Evolutionary conservation across 2,797 vertebrate genomes (phyloP).

Genomic region (Macroramphosus scolopax): DNA sequence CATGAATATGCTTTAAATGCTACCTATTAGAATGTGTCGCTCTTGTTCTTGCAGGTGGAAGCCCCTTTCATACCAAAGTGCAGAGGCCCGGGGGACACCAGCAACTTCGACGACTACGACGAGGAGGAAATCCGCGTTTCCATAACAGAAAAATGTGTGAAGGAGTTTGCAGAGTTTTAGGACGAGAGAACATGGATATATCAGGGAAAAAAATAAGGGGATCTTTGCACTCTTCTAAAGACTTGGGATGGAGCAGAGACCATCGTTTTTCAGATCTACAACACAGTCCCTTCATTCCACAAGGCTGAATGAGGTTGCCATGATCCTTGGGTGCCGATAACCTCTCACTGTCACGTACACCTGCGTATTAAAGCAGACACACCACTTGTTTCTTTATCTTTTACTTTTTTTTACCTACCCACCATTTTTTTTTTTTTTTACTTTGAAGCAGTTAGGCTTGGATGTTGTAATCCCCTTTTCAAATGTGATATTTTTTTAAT

Average conservation of each 20-base stretch:
- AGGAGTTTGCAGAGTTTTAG: slow-evolving; percentile 99
- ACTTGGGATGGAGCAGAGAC: slow-evolving; percentile 92
- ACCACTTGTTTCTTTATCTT: slow-evolving; percentile 68
- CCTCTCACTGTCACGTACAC: slow-evolving; percentile 85
- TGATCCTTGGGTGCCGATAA: slow-evolving; percentile 89
- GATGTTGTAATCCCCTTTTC: slow-evolving; percentile 74
- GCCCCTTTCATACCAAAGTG: slow-evolving; percentile 99
- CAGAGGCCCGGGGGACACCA: slow-evolving; percentile 97
- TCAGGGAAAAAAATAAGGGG: slow-evolving; percentile 87
- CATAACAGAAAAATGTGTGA: slow-evolving; percentile 96
- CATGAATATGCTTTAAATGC: no score
- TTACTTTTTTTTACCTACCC: slow-evolving; percentile 23
- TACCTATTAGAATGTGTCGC: not conserved
- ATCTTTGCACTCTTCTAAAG: slow-evolving; percentile 96
- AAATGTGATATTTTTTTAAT: slow-evolving; percentile 63
- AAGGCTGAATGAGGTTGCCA: slow-evolving; percentile 88
- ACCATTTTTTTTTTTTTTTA: slow-evolving; percentile 56
- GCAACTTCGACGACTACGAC: slow-evolving; percentile 99
- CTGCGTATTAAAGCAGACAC: slow-evolving; percentile 87
- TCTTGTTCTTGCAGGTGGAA: slow-evolving; percentile 84
- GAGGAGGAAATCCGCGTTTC: slow-evolving; percentile 98
- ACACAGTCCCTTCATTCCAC: slow-evolving; percentile 95
- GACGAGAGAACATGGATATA: slow-evolving; percentile 80
- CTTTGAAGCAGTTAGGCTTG: slow-evolving; percentile 76
- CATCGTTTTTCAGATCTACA: slow-evolving; percentile 85